Base-by-base conservation (phyloP, 2,113 vertebrate genomes). In the Gallinago undulata region DNA sequence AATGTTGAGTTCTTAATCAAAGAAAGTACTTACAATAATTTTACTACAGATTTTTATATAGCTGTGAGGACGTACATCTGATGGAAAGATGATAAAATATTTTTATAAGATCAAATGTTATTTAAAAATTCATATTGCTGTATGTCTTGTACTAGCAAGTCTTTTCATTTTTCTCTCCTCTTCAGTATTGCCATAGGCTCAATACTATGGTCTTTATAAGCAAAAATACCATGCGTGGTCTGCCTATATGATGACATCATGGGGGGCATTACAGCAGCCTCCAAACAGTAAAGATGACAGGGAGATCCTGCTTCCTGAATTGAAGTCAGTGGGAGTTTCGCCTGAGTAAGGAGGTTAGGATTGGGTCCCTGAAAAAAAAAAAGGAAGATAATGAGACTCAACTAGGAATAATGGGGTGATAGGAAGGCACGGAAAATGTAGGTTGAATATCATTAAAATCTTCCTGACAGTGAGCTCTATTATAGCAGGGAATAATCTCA, bases 381-480 rank as follows among this genome's bases (percentile, higher is more conserved):
- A 74, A 37, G 39, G 62, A 56, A 89, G 69, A 82, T 93, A 96
- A 95, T 53, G 87, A 96, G 88, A 79, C 74, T 4, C 47, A 43
- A 77, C 74, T 33, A 77, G 89, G 94, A 92, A 82, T 53, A 82
- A 94, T 87, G 89, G 84, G 82, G 90, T 19, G 75, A 85, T 85
- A 80, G 35, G 83, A 95, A 86, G 94, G 84, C 11, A 47, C 16
- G 63, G 81, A 39, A 78, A 92, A 92, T n/a, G 55, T 7, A 60
- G 83, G 87, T n/a, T 91, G 92, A 91, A 91, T 96, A 63, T 95
- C 89, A 95, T 97, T 97, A 97, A 97, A 97, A 96, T 97, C 96
- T 96, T 94, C 96, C 96, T 91, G 93, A 94, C 89, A 10, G 92
- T 19, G 88, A 93, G 92, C 62, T 72, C 62, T 76, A 50, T 93